These are phyloP conservation scores for Matsumyia berberina DNA, from an alignment of 2,888 invertebrate genomes.

Conservation along the genomic window DNA sequence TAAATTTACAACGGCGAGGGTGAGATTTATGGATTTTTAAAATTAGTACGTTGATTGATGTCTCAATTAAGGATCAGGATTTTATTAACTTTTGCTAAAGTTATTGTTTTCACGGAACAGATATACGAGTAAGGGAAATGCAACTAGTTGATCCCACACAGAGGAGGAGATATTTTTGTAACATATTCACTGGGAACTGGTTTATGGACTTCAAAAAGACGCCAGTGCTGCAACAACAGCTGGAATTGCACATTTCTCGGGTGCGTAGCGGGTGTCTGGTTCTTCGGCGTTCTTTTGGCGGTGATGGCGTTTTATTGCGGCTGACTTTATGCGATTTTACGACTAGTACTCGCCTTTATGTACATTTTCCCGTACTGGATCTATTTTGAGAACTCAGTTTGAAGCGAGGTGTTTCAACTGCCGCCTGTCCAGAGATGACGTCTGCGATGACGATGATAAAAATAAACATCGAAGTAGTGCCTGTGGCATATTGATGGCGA, in stretches of 20 bases:
- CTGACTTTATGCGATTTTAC: constrained; percentile 64
- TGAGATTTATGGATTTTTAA: constrained; percentile 62
- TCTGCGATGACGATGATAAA: constrained; percentile 57
- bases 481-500: constrained; percentile 23
- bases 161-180: constrained; percentile 31
- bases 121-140: background rate
- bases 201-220: constrained; percentile 65
- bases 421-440: constrained; percentile 51
- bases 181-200: constrained; percentile 13
- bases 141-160: constrained; percentile 27
- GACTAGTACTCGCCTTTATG: constrained; percentile 62
- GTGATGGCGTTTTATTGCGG: constrained; percentile 57
- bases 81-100: constrained; percentile 57
- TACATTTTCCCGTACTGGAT: constrained; percentile 25
- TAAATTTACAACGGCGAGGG: constrained; percentile 51
- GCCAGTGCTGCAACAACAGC: constrained; percentile 44
- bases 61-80: constrained; percentile 63
- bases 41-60: constrained; percentile 70
- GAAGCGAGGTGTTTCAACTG: constrained; percentile 54
- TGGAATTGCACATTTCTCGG: constrained; percentile 66
- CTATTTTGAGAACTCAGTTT: constrained; percentile 56
- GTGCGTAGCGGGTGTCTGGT: constrained; percentile 55
- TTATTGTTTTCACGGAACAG: constrained; percentile 50
- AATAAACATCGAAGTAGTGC: constrained; percentile 52
- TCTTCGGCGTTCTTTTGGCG: constrained; percentile 21